Evolutionary conservation across 2,113 vertebrate genomes (phyloP).

Genomic region (Hippocampus guttulatus): DNA sequence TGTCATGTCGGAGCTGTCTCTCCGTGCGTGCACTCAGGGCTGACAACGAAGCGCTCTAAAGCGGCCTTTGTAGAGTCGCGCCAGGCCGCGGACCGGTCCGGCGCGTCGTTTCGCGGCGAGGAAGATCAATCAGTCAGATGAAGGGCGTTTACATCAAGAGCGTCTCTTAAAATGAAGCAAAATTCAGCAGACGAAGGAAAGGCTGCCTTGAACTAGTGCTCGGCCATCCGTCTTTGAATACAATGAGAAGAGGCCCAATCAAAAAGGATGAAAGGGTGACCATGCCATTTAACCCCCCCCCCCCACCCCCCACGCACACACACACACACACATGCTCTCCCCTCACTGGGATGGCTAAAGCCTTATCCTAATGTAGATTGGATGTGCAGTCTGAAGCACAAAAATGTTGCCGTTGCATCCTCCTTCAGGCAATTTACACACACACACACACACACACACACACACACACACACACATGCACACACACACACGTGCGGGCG

Average conservation of each 20-base stretch:
- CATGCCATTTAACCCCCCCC: no score
- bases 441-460: not conserved
- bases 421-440: constrained; percentile 3
- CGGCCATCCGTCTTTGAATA: no score
- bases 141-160: constrained; percentile 45
- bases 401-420: constrained; percentile 51
- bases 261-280: no score
- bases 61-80: no score
- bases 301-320: no score
- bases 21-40: no score
- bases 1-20: no score
- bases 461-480: not conserved
- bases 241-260: no score
- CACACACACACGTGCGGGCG: no score
- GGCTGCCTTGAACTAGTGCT: no score
- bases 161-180: constrained; percentile 29
- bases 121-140: constrained; percentile 64
- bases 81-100: no score
- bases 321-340: not conserved
- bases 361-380: constrained; percentile 73
- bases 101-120: constrained; percentile 30
- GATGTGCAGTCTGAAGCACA: constrained; percentile 65
- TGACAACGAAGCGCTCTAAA: not conserved
- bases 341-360: constrained; percentile 47
- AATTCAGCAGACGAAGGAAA: no score